Conservation (phyloP, 2,113 vertebrate genomes). For the Hippoglossus stenolepis region DNA sequence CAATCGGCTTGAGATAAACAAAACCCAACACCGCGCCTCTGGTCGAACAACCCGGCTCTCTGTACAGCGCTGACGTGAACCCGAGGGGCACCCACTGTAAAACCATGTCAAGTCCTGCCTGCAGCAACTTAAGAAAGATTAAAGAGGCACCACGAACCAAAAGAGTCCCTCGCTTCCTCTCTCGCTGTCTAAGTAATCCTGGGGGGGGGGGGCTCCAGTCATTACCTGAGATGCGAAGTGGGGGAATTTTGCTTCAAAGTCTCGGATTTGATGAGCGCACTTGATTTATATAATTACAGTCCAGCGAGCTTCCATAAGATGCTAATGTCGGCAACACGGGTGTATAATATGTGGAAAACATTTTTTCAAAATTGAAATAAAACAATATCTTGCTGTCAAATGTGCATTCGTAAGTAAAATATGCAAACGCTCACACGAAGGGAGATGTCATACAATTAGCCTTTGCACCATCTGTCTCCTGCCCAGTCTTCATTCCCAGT, state of each 20-base stretch:
- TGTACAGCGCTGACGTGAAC: slow-evolving; percentile 46
- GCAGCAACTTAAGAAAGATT: slow-evolving; percentile 78
- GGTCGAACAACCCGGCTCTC: slow-evolving; percentile 36
- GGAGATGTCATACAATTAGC: slow-evolving; percentile 61
- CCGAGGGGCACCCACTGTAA: slow-evolving; percentile 44
- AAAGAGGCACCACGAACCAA: slow-evolving; percentile 69
- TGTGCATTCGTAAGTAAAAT: background rate
- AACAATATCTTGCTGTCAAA: background rate
- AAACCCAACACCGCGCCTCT: slow-evolving; percentile 32
- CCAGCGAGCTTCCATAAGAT: slow-evolving; percentile 22
- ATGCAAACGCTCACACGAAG: slow-evolving; percentile 58
- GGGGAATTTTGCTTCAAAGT: slow-evolving; percentile 62
- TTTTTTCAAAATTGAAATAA: background rate
- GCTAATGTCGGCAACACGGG: background rate
- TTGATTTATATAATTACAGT: slow-evolving; percentile 50
- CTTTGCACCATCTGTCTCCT: slow-evolving; percentile 68
- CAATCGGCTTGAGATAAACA: slow-evolving; percentile 43
- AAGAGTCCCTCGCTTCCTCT: slow-evolving; percentile 64
- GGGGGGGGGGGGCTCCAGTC: slow-evolving; percentile 47
- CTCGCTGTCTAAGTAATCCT: slow-evolving; percentile 65
- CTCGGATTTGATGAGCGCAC: slow-evolving; percentile 57
- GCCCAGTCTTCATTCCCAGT: slow-evolving; percentile 50
- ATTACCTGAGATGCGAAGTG: slow-evolving; percentile 70
- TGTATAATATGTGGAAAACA: background rate
- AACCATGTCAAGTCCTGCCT: slow-evolving; percentile 69